Percentiles rank a stretch among this genome's conserved stretches.
Evolutionary conservation across 2,797 vertebrate genomes (phyloP).

Genomic region (Sus cebifrons): DNA sequence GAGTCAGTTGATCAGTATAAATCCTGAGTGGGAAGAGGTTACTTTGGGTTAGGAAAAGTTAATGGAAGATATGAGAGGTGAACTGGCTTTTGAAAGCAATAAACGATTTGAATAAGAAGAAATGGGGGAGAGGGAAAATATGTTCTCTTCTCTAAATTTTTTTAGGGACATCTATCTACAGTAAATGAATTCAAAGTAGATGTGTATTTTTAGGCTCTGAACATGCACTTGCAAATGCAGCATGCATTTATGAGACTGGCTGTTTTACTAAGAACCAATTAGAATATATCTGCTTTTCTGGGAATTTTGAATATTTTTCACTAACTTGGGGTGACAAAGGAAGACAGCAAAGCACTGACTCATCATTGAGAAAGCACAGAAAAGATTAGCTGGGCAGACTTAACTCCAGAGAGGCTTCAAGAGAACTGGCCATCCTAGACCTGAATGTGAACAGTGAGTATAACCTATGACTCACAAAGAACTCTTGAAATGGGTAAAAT

Average conservation of each 20-base stretch:
- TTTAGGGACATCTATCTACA: slow-evolving; percentile 26
- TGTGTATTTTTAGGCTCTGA: slow-evolving; percentile 63
- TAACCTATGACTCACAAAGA: slow-evolving; percentile 66
- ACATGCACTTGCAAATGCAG: slow-evolving; percentile 64
- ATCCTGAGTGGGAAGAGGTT: not conserved
- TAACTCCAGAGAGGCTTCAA: slow-evolving; percentile 2
- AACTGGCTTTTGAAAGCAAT: slow-evolving; percentile 49
- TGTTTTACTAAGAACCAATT: slow-evolving; percentile 71
- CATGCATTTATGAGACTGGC: slow-evolving; percentile 43
- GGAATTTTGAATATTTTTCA: slow-evolving; percentile 65
- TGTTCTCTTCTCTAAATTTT: not conserved
- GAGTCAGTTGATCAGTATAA: not conserved
- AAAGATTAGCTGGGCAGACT: not conserved
- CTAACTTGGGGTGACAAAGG: slow-evolving; percentile 57
- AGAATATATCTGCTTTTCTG: slow-evolving; percentile 68
- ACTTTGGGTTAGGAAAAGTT: slow-evolving; percentile 33
- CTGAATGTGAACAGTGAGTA: not conserved
- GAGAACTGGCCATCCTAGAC: not conserved
- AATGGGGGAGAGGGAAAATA: not conserved
- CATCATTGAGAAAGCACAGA: slow-evolving; percentile 31
- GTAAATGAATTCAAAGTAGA: slow-evolving; percentile 66
- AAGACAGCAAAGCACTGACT: slow-evolving; percentile 60
- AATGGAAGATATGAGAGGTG: not conserved
- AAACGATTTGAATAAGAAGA: slow-evolving; percentile 45
- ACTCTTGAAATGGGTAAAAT: not conserved